Evolutionary conservation across 2,888 invertebrate species (phyloP), one percentile per base, ranked within the genome.

Genomic region (Andrena hattorfiana): DNA sequence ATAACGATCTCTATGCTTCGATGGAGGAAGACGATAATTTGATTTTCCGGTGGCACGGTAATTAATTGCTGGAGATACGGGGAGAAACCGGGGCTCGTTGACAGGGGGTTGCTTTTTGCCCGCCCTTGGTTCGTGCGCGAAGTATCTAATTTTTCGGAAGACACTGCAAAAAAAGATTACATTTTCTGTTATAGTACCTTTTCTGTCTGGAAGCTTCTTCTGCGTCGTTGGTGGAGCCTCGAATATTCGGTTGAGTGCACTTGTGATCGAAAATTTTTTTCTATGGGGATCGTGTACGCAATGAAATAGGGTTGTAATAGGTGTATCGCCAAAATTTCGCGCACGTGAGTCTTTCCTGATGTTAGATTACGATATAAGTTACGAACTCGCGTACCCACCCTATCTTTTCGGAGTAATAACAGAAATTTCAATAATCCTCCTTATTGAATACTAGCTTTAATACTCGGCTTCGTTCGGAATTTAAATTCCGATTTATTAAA

Each of bases 21-120:
- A 23, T 7, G 69, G 23, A 83, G 87, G 81, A 88, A 87, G 87
- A 87, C 88, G 16, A 78, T n/a, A 60, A 67, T 83, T 83, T 77
- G 54, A 84, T 84, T 79, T 23, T 54, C 49, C 42, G 26, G 1
- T 63, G 48, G 23, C 26, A 13, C 7, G 20, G 49, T 54, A 69
- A 64, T 62, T 62, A 32, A 51, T 54, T 74, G 16, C 35, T 35
- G 8, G 28, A 28, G 16, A 32, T 35, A 63, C 32, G 16, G 20
- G 54, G 26, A 5, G 20, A 48, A 49, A 26, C 63, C 68, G 48
- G n/a, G 20, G 59, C 7, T 60, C 23, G 32, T 1, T 10, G 42
- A 13, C 7, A 2, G 26, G 2, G 10, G 60, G 48, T 42, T 28
- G 35, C 30, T 35, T 28, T 54, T 48, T 48, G 35, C 30, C 16